These are phyloP conservation scores for Styela clava DNA, from an alignment of 23 tunicate species.

Conservation along the genomic window DNA sequence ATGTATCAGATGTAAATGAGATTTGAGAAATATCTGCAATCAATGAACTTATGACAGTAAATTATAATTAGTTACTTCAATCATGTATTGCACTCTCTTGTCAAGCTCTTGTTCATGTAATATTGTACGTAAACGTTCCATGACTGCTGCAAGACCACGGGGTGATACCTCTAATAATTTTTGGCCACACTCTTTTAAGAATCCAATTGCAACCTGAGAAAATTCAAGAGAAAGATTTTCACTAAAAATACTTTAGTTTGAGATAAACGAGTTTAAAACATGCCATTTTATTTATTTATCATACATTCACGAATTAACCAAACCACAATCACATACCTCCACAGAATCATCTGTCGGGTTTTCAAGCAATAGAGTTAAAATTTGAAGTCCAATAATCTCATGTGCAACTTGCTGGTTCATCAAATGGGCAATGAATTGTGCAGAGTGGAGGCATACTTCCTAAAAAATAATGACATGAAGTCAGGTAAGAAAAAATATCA, in stretches of 20 bases:
- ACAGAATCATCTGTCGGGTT: conserved; percentile 98
- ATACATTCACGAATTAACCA: too few species aligned
- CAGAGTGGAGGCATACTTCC: conserved; percentile 88
- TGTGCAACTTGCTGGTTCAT: conserved; percentile 96
- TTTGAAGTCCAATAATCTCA: conserved; percentile 87
- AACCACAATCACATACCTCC: conserved; percentile 85
- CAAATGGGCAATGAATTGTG: conserved; percentile 91
- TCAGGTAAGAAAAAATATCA: too few species aligned
- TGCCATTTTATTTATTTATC: too few species aligned
- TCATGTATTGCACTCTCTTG: conserved; percentile 95
- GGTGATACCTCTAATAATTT: conserved; percentile 92
- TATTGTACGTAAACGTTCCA: conserved; percentile 77
- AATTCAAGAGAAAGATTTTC: too few species aligned
- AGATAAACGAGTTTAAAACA: too few species aligned
- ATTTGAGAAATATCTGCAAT: too few species aligned
- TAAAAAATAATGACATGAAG: conserved; percentile 4
- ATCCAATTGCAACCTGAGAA: conserved; percentile 87
- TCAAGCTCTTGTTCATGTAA: conserved; percentile 88
- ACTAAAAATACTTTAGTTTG: too few species aligned
- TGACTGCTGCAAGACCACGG: conserved; percentile 83
- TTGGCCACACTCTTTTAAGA: conserved; percentile 85
- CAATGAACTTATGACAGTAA: too few species aligned
- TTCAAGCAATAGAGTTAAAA: conserved; percentile 79
- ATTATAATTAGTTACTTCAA: too few species aligned
- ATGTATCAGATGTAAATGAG: too few species aligned